phyloP scores from a whole-genome alignment of 2,113 vertebrate genomes.

The Kryptolebias marmoratus region DNA sequence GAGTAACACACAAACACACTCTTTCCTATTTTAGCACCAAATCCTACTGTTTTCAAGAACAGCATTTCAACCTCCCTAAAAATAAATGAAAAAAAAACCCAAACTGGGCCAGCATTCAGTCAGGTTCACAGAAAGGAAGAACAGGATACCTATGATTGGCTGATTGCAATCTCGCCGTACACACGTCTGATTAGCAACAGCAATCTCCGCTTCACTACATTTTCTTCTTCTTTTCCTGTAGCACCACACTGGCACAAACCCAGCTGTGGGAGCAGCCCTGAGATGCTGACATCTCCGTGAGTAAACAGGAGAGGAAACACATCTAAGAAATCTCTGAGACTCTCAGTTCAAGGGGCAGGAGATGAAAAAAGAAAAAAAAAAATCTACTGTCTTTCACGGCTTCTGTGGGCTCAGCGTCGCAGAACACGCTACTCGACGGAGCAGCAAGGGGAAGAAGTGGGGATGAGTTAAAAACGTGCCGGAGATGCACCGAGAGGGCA shows the following conservation, averaged over 20 bases:
- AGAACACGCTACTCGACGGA: conserved; percentile 18
- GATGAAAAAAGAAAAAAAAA: conserved; percentile 38
- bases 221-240: conserved; percentile 13
- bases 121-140: background rate
- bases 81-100: background rate
- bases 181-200: conserved; percentile 24
- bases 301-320: conserved; percentile 35
- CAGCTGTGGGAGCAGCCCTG: conserved; percentile 25
- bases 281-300: conserved; percentile 36
- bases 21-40: background rate
- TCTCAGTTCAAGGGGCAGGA: conserved; percentile 42
- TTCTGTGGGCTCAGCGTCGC: conserved; percentile 40
- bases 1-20: background rate
- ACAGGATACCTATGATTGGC: background rate
- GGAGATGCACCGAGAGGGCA: conserved; percentile 21
- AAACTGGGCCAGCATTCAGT: conserved; percentile 8
- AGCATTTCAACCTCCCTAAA: background rate
- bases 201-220: conserved; percentile 8
- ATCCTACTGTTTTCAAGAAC: background rate
- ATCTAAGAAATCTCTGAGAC: conserved; percentile 28
- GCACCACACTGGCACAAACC: conserved; percentile 38
- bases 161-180: conserved; percentile 18
- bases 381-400: conserved; percentile 42
- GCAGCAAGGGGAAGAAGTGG: conserved; percentile 8
- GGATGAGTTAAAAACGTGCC: conserved; percentile 9